Base-by-base conservation (phyloP, 23 tunicate genomes). In the Styela clava region DNA sequence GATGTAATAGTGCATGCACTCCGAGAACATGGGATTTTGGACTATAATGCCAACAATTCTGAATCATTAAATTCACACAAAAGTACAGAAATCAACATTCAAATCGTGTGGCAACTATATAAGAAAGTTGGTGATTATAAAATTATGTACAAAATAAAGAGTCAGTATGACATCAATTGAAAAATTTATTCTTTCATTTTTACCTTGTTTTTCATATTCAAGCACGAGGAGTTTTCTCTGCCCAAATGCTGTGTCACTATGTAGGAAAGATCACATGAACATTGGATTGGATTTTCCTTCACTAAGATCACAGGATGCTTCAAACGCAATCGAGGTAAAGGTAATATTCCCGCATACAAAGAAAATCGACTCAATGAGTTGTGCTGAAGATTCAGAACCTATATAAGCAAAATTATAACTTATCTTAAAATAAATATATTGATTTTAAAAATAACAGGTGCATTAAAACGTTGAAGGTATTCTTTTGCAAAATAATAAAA, bases 1-100 rank as follows among this genome's bases (percentile, higher is more conserved):
- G 35, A 33, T 65, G 79, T 79, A 20, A 84, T 89, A 62, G 69
- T 84, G 12, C 88, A 89, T 63, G 94, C 88, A 1, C 74, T 89
- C 22, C 80, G 78, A 35, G 81, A 78, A 25, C 83, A 84, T 67
- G 94, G 86, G 2, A 74, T 89, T 16, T 36, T 89, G 33, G 79
- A 89, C 56, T 71, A 78, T 51, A 77, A 89, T 79, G 85, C 44
- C 35, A 78, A 68, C 28, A 63, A 62, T n/a, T 65, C 80, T 73
- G 77, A 74, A 21, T 22, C 77, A 32, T 71, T 35, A 3, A 32
- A 71, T 26, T 34, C 32, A 27, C 82, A 79, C 25, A 56, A 83
- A n/a, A 7, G 56, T 44, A 44, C 56, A 12, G 74, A 85, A 73
- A 78, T 89, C 16, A 71, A 87, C 1, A 34, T 80, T 21, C 85